These are phyloP conservation scores for Chascanopsetta lugubris DNA, from an alignment of 2,113 vertebrate genomes.

Conservation along the genomic window DNA sequence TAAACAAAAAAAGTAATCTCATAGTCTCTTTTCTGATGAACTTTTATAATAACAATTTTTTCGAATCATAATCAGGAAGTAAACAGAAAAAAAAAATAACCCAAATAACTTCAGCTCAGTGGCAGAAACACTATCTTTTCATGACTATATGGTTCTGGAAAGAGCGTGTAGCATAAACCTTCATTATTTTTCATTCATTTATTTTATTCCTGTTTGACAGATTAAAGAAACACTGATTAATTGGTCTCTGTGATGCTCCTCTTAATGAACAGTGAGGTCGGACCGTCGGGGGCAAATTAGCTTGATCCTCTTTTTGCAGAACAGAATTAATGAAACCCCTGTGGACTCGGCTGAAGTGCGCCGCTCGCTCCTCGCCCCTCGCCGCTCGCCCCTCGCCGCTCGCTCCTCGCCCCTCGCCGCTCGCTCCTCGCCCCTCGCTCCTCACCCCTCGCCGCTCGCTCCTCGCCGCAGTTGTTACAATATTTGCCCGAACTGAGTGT, in stretches of 20 bases:
- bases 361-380: conserved; percentile 41
- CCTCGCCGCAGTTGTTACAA: conserved; percentile 30
- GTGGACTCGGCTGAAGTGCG: conserved; percentile 59
- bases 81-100: not conserved
- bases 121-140: conserved; percentile 50
- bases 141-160: conserved; percentile 58
- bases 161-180: conserved; percentile 38
- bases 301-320: conserved; percentile 76
- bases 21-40: not conserved
- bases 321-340: conserved; percentile 76
- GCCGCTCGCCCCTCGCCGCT: conserved; percentile 47
- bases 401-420: conserved; percentile 47
- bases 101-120: not conserved
- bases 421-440: conserved; percentile 47
- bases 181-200: conserved; percentile 32
- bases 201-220: conserved; percentile 60
- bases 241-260: conserved; percentile 79
- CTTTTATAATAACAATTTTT: conserved; percentile 14
- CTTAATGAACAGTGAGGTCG: conserved; percentile 79
- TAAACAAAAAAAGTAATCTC: conserved; percentile 22
- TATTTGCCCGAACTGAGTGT: conserved; percentile 44
- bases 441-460: no score
- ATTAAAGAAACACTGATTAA: conserved; percentile 80
- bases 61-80: conserved; percentile 33
- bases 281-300: conserved; percentile 77